These are phyloP conservation scores for Tiliqua scincoides DNA, from an alignment of 2,113 vertebrate genomes.

Conservation along the genomic window DNA sequence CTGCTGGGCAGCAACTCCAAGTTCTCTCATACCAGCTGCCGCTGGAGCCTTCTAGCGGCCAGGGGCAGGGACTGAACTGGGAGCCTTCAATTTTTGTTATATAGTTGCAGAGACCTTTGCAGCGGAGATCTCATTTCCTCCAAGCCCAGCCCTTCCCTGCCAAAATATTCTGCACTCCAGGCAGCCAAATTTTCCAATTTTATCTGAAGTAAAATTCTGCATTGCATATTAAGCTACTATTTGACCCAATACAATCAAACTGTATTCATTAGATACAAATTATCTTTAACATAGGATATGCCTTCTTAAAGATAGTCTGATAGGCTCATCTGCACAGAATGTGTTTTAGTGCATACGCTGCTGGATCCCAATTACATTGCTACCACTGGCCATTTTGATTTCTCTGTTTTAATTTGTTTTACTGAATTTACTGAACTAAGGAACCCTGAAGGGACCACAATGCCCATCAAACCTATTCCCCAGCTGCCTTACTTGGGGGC, in stretches of 20 bases:
- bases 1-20: too few relatives aligned
- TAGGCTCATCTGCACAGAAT: neutral
- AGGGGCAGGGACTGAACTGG: neutral
- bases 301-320: neutral
- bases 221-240: neutral
- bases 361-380: neutral
- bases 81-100: neutral
- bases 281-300: neutral
- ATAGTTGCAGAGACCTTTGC: neutral
- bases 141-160: neutral
- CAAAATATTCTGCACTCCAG: too few relatives aligned
- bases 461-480: neutral
- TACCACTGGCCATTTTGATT: neutral
- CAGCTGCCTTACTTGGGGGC: neutral
- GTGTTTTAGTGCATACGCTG: neutral
- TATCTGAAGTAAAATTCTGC: neutral
- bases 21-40: too few relatives aligned
- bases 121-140: neutral
- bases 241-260: neutral
- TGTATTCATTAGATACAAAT: neutral
- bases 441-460: neutral
- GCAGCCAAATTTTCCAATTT: neutral
- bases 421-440: neutral
- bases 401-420: neutral
- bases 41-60: too few relatives aligned